Conservation (phyloP, 2,797 vertebrate species). For the Euthynnus affinis region DNA sequence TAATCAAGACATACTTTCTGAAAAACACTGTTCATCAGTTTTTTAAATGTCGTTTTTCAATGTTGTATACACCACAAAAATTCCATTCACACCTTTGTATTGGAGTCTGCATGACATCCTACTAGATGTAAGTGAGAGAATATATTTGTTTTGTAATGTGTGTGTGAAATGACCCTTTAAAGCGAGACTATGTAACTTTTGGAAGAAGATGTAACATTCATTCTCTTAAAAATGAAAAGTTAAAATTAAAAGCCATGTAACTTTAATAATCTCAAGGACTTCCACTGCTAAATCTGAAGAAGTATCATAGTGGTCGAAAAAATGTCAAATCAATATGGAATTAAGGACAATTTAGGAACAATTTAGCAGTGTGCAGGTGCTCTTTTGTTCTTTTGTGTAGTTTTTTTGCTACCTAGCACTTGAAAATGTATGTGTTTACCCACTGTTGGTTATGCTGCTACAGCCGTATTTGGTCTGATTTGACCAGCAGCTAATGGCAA, state of each 20-base stretch:
- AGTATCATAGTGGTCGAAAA: too few species aligned
- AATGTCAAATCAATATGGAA: too few species aligned
- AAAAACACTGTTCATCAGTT: too few species aligned
- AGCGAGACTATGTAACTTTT: not conserved
- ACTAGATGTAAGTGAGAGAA: conserved; percentile 3
- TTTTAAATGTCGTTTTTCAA: too few species aligned
- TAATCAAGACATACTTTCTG: too few species aligned
- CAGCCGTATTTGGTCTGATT: conserved; percentile 12
- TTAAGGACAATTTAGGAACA: too few species aligned
- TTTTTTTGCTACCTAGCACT: too few species aligned
- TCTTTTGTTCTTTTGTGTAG: too few species aligned
- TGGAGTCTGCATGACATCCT: not conserved
- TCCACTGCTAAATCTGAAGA: not conserved
- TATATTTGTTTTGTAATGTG: not conserved
- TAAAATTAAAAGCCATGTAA: not conserved
- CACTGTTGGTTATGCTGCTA: not conserved
- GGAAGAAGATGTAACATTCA: not conserved
- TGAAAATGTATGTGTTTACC: too few species aligned
- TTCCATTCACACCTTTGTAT: not conserved
- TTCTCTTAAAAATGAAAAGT: not conserved
- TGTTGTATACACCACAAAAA: not conserved
- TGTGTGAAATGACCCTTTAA: not conserved
- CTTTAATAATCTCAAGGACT: conserved; percentile 4
- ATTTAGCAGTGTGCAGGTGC: too few species aligned
- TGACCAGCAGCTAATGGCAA: not conserved